Percentiles rank a stretch among this genome's conserved stretches.
phyloP scores from a whole-genome alignment of 1,140 invertebrate species.

The Mycetomoellerius zeteki region DNA sequence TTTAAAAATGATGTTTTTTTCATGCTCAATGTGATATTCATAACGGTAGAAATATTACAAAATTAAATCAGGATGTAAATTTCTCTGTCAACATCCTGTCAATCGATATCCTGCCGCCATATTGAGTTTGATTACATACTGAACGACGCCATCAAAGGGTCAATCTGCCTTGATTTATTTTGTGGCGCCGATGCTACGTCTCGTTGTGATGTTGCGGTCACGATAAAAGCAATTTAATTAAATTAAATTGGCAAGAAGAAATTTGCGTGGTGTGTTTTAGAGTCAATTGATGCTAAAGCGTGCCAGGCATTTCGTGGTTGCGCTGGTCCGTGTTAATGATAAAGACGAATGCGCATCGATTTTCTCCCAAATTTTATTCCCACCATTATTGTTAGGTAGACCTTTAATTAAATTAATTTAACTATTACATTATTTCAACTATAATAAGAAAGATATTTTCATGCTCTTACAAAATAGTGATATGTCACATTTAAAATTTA shows the following conservation, averaged over 20 bases:
- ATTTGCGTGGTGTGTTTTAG: conserved; percentile 36
- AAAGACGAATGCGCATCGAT: conserved; percentile 14
- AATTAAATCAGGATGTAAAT: conserved; percentile 52
- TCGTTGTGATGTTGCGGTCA: conserved; percentile 25
- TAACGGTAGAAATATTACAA: not conserved
- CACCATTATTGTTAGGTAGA: not conserved
- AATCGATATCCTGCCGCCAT: not conserved
- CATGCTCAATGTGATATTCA: not conserved
- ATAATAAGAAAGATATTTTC: not conserved
- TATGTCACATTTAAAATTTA: not conserved
- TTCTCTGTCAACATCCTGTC: conserved; percentile 12
- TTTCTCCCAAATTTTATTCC: not conserved
- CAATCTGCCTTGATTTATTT: conserved; percentile 44
- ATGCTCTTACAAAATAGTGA: not conserved
- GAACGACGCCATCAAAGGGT: conserved; percentile 43
- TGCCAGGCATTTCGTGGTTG: conserved; percentile 19
- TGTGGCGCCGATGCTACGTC: not conserved
- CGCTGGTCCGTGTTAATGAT: conserved; percentile 2
- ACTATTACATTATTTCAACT: not conserved
- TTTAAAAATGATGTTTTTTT: not conserved
- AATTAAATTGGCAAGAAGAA: conserved; percentile 71
- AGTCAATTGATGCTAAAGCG: conserved; percentile 43
- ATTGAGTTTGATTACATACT: not conserved
- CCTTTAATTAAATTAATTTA: conserved; percentile 11
- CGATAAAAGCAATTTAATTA: conserved; percentile 70